Base-by-base conservation (phyloP, 2,888 invertebrate species). In the Cecidostiba fungosa region DNA sequence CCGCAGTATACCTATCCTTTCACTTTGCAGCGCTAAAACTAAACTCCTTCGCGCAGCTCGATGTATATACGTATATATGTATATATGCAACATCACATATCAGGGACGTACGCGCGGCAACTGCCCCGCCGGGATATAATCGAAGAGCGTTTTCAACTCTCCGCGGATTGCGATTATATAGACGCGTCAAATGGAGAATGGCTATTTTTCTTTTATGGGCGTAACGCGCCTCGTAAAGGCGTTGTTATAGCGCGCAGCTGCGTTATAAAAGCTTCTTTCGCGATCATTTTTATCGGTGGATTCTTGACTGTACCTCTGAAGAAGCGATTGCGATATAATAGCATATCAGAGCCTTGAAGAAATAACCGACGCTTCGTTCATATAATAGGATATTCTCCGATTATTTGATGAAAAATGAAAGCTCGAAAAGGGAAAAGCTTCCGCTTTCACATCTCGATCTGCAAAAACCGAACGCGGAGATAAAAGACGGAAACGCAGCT, bases 1-100 rank as follows among this genome's bases (percentile, higher is more conserved):
- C 72, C 66, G 66, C 16, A 66, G 66, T 12, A 6, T 54, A n/a
- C 26, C 26, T 36, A 81, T 81, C 80, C 80, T 81, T 81, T 81
- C 80, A 81, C 80, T 81, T 43, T 59, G 73, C 54, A 59, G 6
- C 1, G 54, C 54, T 59, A 59, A 59, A 59, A n/a, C 54, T n/a
- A 59, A 59, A 59, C 47, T 69, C 70, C 43, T 69, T 69, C 47
- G 32, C 47, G 32, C 43, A 29, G n/a, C 72, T 39, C 32, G 32
- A 74, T 43, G 50, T 19, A 8, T n/a, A 2, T 54, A 54, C n/a
- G 6, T 54, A 59, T 59, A 2, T 54, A 54, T 54, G 6, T 54
- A 59, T 59, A 6, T 59, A 59, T n/a, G n/a, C 19, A n/a, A 59
- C 54, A 59, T n/a, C n/a, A 23, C 54, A 59, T n/a, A n/a, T 26